A percentile compares a stretch with the other conserved stretches of the same genome.
Evolutionary conservation across 2,888 invertebrate genomes (phyloP).

Genomic region (Cosmopolites sordidus): DNA sequence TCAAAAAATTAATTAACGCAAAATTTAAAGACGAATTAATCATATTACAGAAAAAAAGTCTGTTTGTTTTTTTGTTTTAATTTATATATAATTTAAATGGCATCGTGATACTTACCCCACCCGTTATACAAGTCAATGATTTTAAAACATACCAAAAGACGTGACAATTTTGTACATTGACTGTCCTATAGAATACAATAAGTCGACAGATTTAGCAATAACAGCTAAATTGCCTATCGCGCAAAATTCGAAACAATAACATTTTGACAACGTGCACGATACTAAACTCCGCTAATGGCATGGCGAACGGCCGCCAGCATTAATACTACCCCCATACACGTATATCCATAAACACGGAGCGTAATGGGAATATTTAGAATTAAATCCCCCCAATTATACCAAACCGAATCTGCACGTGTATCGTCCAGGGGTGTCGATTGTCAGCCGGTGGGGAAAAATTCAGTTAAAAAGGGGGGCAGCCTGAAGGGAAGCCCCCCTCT

Average conservation of each 20-base stretch:
- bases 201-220: too few species aligned
- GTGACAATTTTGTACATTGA: too few species aligned
- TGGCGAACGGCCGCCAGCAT: slow-evolving; percentile 4
- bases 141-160: too few species aligned
- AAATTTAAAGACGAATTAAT: too few species aligned
- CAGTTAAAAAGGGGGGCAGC: slow-evolving; percentile 2
- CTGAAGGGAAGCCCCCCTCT: too few species aligned
- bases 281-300: slow-evolving; percentile 12
- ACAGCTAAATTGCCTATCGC: slow-evolving; percentile 2
- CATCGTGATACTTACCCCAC: too few species aligned
- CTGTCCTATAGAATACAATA: too few species aligned
- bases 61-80: too few species aligned
- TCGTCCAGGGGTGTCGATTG: slow-evolving; percentile 13
- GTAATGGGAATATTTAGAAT: slow-evolving; percentile 18
- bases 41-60: too few species aligned
- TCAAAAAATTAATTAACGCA: too few species aligned
- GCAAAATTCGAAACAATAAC: slow-evolving; percentile 12
- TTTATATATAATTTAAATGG: too few species aligned
- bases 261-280: slow-evolving; percentile 3
- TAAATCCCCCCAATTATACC: slow-evolving; percentile 22
- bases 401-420: slow-evolving; percentile 23
- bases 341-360: slow-evolving; percentile 15
- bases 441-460: slow-evolving; percentile 10
- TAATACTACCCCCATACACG: slow-evolving; percentile 9
- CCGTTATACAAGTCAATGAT: too few species aligned